Conservation (phyloP, 2,113 vertebrate species). For the Poicephalus gulielmi region DNA sequence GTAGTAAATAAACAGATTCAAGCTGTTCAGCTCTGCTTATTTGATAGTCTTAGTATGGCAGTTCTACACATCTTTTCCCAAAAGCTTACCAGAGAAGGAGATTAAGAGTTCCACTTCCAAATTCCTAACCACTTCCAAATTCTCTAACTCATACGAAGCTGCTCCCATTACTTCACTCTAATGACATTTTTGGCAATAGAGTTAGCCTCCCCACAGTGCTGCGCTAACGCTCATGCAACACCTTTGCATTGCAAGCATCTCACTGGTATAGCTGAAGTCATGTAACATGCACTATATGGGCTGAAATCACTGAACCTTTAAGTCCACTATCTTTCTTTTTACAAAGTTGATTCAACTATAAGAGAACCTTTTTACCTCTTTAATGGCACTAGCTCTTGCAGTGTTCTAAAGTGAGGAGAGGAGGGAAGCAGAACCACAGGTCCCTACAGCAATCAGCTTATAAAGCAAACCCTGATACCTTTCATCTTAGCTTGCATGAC, state of each 20-base stretch:
- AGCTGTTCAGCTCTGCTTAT: slow-evolving; percentile 8
- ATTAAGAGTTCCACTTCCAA: slow-evolving; percentile 4
- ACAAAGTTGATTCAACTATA: not conserved
- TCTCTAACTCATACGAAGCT: not conserved
- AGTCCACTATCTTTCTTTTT: not conserved
- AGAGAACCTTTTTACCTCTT: not conserved
- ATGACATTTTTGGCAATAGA: not conserved
- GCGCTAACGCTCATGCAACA: rapidly evolving
- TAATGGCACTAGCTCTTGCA: not conserved
- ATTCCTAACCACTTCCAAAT: slow-evolving; percentile 45
- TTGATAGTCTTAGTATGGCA: not conserved
- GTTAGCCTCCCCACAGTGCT: not conserved
- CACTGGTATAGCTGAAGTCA: not conserved
- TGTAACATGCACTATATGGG: not conserved
- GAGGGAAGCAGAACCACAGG: not conserved
- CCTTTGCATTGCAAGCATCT: not conserved
- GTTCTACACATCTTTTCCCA: not conserved
- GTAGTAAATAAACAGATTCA: slow-evolving; percentile 17
- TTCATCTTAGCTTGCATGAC: not conserved
- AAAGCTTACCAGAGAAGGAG: not conserved
- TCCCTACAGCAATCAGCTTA: not conserved
- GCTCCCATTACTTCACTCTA: not conserved
- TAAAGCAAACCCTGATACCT: not conserved
- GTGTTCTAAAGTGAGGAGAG: not conserved
- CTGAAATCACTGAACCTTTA: not conserved